Conservation (phyloP, 2,113 vertebrate genomes). For the Thamnaconus septentrionalis region DNA sequence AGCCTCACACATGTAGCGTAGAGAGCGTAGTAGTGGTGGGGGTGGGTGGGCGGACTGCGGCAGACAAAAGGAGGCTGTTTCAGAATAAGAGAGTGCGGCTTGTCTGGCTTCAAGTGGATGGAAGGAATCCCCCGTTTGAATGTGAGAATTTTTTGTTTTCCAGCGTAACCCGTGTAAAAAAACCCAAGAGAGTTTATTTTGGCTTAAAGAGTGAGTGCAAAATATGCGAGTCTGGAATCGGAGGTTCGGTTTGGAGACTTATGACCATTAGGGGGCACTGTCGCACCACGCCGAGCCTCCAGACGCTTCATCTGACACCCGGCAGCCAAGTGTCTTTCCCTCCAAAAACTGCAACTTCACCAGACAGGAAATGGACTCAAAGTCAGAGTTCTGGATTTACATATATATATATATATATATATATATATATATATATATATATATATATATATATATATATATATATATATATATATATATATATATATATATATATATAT, state of each 20-base stretch:
- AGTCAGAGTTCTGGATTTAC: conserved; percentile 39
- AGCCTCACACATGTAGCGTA: conserved; percentile 53
- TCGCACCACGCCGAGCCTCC: conserved; percentile 32
- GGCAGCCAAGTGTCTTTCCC: conserved; percentile 13
- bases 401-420: too few relatives aligned
- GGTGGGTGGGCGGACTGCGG: conserved; percentile 8
- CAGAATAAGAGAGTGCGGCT: conserved; percentile 53
- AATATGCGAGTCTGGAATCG: not conserved
- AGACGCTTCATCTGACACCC: not conserved
- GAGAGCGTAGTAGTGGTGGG: conserved; percentile 14
- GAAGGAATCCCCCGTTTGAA: too few relatives aligned
- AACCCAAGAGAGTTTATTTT: too few relatives aligned
- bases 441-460: too few relatives aligned
- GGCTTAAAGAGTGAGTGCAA: not conserved
- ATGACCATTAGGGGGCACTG: conserved; percentile 65
- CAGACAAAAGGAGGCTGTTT: conserved; percentile 23
- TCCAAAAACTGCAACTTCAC: conserved; percentile 48
- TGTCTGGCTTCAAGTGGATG: not conserved
- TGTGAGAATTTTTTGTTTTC: too few relatives aligned
- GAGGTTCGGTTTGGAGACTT: not conserved
- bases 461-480: too few relatives aligned
- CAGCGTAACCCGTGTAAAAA: too few relatives aligned
- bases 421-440: too few relatives aligned
- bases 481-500: too few relatives aligned
- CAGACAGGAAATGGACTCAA: conserved; percentile 39